phyloP scores from a whole-genome alignment of 2,888 invertebrate species.

The Hylaea fasciaria region DNA sequence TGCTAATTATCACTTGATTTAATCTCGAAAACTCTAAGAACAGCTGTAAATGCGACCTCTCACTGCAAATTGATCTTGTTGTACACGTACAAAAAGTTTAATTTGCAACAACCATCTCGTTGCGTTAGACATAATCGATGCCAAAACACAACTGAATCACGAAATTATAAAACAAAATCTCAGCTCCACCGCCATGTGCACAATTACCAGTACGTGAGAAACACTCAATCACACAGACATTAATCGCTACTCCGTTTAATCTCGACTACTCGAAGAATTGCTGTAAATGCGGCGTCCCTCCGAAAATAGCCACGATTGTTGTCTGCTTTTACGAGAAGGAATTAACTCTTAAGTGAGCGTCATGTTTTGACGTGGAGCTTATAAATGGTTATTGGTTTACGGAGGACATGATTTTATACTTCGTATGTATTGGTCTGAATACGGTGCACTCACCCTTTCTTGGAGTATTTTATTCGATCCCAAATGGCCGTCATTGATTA shows the following conservation, averaged over 20 bases:
- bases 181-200: constrained; percentile 25
- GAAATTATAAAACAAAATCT: constrained; percentile 19
- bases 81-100: no score
- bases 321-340: constrained; percentile 64
- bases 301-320: constrained; percentile 73
- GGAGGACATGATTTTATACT: constrained; percentile 59
- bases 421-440: constrained; percentile 31
- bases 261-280: constrained; percentile 68
- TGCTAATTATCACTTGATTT: no score
- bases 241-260: constrained; percentile 72
- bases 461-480: background rate
- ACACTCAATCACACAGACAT: constrained; percentile 74
- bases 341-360: constrained; percentile 58
- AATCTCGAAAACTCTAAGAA: no score
- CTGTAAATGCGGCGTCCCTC: constrained; percentile 57
- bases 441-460: constrained; percentile 5
- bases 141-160: background rate
- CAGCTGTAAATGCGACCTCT: no score
- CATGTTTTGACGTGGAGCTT: constrained; percentile 75
- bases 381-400: constrained; percentile 71
- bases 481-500: background rate
- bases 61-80: no score
- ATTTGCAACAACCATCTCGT: no score
- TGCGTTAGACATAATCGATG: no score
- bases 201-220: constrained; percentile 48